phyloP scores from a whole-genome alignment of 2,888 invertebrate genomes.

The Venusia cambrica region DNA sequence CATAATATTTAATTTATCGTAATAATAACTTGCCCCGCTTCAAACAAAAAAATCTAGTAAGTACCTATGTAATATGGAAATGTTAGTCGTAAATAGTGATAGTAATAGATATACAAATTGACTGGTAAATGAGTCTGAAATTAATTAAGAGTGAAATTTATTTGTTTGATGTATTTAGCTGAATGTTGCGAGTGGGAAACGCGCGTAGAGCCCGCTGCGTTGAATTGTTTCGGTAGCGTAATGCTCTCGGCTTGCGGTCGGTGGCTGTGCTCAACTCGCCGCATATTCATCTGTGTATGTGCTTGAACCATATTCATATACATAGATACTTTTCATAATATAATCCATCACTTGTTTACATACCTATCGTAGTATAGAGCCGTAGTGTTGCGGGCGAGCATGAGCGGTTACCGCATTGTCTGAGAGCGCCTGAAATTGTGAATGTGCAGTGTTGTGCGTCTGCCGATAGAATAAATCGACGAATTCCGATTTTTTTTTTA shows the following conservation, averaged over 20 bases:
- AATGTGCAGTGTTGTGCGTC: constrained; percentile 58
- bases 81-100: constrained; percentile 54
- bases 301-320: constrained; percentile 6
- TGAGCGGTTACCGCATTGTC: constrained; percentile 27
- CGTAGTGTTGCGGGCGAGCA: constrained; percentile 15
- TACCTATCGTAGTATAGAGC: constrained; percentile 7
- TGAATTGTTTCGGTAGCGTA: constrained; percentile 12
- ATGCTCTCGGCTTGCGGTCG: constrained; percentile 7
- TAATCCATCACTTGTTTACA: constrained; percentile 7
- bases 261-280: constrained; percentile 5
- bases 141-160: constrained; percentile 59
- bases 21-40: constrained; percentile 46
- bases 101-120: constrained; percentile 50
- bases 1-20: constrained; percentile 43
- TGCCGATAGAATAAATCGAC: constrained; percentile 52
- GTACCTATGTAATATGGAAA: constrained; percentile 35
- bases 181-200: constrained; percentile 25
- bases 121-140: constrained; percentile 66
- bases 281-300: constrained; percentile 1
- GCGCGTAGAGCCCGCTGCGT: constrained; percentile 12
- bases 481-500: constrained; percentile 46
- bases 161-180: constrained; percentile 60
- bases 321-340: constrained; percentile 3
- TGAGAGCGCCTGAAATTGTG: constrained; percentile 33
- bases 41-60: constrained; percentile 59